Evolutionary conservation across 1,140 invertebrate genomes (phyloP), one percentile per base, ranked within the genome.

Genomic region (Drosophila ambigua): DNA sequence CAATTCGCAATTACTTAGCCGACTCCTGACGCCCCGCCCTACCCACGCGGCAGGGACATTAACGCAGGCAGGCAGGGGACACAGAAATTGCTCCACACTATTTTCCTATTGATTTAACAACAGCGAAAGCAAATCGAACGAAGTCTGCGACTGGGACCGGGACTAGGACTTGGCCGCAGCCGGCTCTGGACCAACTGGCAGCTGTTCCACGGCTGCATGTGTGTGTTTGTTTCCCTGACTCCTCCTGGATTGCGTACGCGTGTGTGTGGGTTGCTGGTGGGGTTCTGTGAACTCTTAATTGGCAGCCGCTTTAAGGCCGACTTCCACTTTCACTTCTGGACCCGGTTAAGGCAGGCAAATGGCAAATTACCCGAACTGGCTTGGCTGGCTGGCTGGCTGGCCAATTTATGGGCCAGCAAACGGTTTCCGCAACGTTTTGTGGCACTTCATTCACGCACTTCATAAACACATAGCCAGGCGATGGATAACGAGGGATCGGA

Each of bases 1-100:
- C 83, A 88, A 82, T 74, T 82, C 53, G 79, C 79, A 82, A 87
- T 87, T 87, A 87, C 82, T 87, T 88, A 88, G 78, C 39, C 23
- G 55, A 46, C 54, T 45, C 15, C 24, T 59, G 57, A 44, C 23
- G 62, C 68, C 51, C 49, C 55, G 53, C 51, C n/a, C 52, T 66
- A 35, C 71, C 49, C 35, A 4, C 4, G 35, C 35, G 11, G 4
- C 41, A 72, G 62, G n/a, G 49, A 58, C 58, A 77, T 69, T 67
- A 75, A 76, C 62, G 54, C 72, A 75, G 50, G 44, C 72, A 46
- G 23, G 20, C 20, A 20, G 61, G 58, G 52, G 64, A 61, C 53
- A 63, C 69, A 51, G 50, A 63, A 63, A 35, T 6, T 43, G n/a
- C 16, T 43, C 35, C 35, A 0, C n/a, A 68, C 35, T 58, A 39